Evolutionary conservation across 1,140 invertebrate species (phyloP), one percentile per base, ranked within the genome.

Genomic region (Pseudomyrmex flavicornis): DNA sequence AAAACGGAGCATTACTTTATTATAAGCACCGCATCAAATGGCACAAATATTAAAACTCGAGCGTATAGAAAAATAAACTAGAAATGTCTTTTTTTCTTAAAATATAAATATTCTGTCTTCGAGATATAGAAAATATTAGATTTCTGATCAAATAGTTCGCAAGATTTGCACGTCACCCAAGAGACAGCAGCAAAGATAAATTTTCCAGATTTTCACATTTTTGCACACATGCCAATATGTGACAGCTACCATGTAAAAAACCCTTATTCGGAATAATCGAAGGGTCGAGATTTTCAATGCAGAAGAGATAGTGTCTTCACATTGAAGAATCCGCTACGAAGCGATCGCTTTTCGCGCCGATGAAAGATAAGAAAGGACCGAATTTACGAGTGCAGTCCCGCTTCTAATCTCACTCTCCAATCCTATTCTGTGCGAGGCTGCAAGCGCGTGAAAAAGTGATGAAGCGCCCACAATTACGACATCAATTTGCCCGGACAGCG

Each of bases 381-480:
- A 79, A 69, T 79, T 69, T 79, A 68, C 75, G 76, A 15, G 54
- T 66, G 52, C 52, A 10, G n/a, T 76, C 9, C n/a, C 17, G 3
- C 13, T 75, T 58, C 56, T 76, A 87, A 87, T 87, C 75, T 50
- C 58, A 50, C 72, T 26, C 48, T 58, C 26, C 26, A 58, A 72
- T 80, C 70, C 44, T 70, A 68, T 73, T 86, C 35, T 72, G 59
- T 2, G 52, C 54, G 52, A 61, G 5, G 15, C 46, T 44, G 56
- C 15, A 65, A 59, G 26, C 26, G 48, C 69, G 69, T 89, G 83
- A 89, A 89, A 89, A 89, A 89, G 85, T 83, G 83, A 89, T 87
- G 87, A 89, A 89, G 65, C 68, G 82, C 13, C 56, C 62, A 66
- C 87, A 83, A 89, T 89, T 89, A 85, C 87, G 44, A 75, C 62